phyloP scores from a whole-genome alignment of 2,888 invertebrate species.

The Selenia dentaria region DNA sequence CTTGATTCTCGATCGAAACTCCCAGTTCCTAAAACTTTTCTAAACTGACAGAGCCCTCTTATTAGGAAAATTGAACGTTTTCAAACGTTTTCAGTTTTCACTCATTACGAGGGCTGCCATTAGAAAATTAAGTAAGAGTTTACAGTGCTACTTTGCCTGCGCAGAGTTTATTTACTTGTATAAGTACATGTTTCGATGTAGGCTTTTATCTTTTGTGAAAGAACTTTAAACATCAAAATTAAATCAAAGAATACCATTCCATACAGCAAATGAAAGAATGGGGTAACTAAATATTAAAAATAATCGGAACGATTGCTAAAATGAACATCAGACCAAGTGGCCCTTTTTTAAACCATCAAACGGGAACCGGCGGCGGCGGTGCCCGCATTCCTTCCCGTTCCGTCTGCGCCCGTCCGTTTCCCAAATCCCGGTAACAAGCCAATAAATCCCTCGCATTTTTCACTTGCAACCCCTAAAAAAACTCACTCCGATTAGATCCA shows the following conservation, averaged over 20 bases:
- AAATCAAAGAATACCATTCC: conserved; percentile 23
- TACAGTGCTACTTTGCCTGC: no score
- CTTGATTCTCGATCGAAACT: conserved; percentile 68
- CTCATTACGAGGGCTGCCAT: conserved; percentile 11
- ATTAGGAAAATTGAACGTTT: conserved; percentile 27
- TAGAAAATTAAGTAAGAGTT: conserved; percentile 4
- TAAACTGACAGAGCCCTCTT: conserved; percentile 26
- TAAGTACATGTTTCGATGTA: no score
- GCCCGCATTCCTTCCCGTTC: conserved; percentile 64
- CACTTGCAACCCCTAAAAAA: conserved; percentile 65
- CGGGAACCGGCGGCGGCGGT: conserved; percentile 46
- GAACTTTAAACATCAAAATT: conserved; percentile 4
- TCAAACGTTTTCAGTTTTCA: conserved; percentile 22
- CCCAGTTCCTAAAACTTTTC: conserved; percentile 34
- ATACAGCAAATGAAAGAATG: conserved; percentile 19
- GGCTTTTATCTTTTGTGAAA: neutral
- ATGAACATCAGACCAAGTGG: conserved; percentile 63
- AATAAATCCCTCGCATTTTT: conserved; percentile 83
- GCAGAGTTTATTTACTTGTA: no score
- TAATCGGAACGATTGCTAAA: conserved; percentile 68
- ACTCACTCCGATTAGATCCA: conserved; percentile 81
- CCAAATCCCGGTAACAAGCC: conserved; percentile 83
- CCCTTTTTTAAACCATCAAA: conserved; percentile 65
- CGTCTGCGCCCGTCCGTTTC: conserved; percentile 70
- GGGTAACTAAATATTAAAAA: conserved; percentile 50